These are phyloP conservation scores for Hucho hucho DNA, from an alignment of 2,113 vertebrate species.

Conservation along the genomic window DNA sequence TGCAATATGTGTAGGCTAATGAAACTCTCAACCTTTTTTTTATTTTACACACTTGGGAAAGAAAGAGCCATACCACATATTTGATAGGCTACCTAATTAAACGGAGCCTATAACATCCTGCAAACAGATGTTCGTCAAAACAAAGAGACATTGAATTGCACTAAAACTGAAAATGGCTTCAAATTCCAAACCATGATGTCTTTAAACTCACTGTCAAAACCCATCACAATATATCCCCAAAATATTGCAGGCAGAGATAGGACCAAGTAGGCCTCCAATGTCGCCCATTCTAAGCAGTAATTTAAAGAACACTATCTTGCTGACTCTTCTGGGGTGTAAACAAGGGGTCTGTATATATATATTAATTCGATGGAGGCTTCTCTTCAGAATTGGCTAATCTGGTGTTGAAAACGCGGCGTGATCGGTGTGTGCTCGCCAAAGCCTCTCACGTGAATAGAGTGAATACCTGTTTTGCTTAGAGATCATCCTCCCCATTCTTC, in stretches of 20 bases:
- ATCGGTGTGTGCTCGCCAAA: slow-evolving; percentile 64
- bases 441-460: slow-evolving; percentile 61
- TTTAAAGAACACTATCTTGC: slow-evolving; percentile 53
- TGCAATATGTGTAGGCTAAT: slow-evolving; percentile 38
- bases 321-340: slow-evolving; percentile 45
- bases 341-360: slow-evolving; percentile 47
- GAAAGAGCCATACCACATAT: slow-evolving; percentile 29
- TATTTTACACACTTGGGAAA: slow-evolving; percentile 25
- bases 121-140: slow-evolving; percentile 53
- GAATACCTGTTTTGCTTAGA: slow-evolving; percentile 66
- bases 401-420: slow-evolving; percentile 65
- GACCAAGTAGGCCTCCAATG: slow-evolving; percentile 28
- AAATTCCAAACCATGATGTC: slow-evolving; percentile 42
- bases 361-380: slow-evolving; percentile 40
- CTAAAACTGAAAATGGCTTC: slow-evolving; percentile 36
- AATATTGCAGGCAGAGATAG: slow-evolving; percentile 66
- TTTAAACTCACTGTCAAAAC: slow-evolving; percentile 39
- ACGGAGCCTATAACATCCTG: slow-evolving; percentile 37
- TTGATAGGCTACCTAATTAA: slow-evolving; percentile 49
- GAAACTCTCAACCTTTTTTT: slow-evolving; percentile 45
- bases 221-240: slow-evolving; percentile 36
- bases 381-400: slow-evolving; percentile 71
- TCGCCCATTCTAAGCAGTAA: slow-evolving; percentile 56
- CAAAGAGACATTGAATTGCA: slow-evolving; percentile 43
- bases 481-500: slow-evolving; percentile 74